Conservation (phyloP, 2,797 vertebrate genomes). For the Pantherophis alleghaniensis region DNA sequence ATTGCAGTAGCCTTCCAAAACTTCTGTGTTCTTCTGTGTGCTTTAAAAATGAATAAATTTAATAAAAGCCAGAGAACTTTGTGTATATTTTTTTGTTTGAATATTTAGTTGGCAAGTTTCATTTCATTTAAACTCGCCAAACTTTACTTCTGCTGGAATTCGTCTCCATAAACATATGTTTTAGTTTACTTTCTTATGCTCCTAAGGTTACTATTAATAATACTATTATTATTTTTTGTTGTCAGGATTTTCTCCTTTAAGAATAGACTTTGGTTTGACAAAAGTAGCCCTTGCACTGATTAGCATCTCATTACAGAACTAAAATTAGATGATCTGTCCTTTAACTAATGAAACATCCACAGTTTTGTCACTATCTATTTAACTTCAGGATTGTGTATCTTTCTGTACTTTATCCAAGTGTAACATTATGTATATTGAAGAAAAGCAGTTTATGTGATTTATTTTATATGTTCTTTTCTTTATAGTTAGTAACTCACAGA, state of each 20-base stretch:
- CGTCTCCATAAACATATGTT: constrained; percentile 7
- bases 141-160: not conserved
- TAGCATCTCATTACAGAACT: constrained; percentile 53
- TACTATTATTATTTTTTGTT: constrained; percentile 34
- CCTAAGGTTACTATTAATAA: constrained; percentile 24
- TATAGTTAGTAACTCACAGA: constrained; percentile 76
- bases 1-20: constrained; percentile 16
- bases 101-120: constrained; percentile 24
- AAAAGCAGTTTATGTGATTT: constrained; percentile 28
- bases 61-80: not conserved
- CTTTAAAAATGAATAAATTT: not conserved
- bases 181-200: constrained; percentile 42
- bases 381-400: constrained; percentile 21
- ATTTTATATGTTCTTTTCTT: constrained; percentile 46
- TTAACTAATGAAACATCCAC: constrained; percentile 32
- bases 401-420: constrained; percentile 33
- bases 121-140: constrained; percentile 38
- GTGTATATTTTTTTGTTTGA: not conserved
- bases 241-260: constrained; percentile 26
- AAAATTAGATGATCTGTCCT: constrained; percentile 47
- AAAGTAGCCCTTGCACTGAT: constrained; percentile 39
- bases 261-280: constrained; percentile 44
- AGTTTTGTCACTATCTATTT: constrained; percentile 43
- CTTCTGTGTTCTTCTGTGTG: not conserved
- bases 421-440: constrained; percentile 16